These are phyloP conservation scores for Himalopsyche kuldschensis DNA, from an alignment of 2,888 invertebrate genomes.

Conservation along the genomic window DNA sequence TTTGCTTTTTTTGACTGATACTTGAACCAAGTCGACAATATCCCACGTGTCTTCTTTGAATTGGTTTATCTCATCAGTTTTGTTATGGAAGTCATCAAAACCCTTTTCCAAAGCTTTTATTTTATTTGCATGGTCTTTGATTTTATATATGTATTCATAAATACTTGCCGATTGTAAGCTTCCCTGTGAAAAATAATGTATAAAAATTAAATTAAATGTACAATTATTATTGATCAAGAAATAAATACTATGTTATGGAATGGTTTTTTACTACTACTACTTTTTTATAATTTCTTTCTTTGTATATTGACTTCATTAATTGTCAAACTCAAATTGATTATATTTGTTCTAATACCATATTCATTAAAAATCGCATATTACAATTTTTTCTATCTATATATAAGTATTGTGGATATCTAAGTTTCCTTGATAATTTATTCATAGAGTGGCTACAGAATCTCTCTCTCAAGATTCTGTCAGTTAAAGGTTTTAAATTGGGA, in stretches of 20 bases:
- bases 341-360: too few species aligned
- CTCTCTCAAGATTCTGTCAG: too few species aligned
- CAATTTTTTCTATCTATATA: too few species aligned
- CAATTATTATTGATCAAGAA: neutral
- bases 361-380: too few species aligned
- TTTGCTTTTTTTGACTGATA: constrained; percentile 54
- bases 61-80: constrained; percentile 53
- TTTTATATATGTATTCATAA: constrained; percentile 51
- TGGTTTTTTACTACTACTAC: too few species aligned
- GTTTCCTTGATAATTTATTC: too few species aligned
- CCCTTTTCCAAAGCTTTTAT: constrained; percentile 44
- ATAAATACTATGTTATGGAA: neutral
- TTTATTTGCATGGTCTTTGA: constrained; percentile 47
- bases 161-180: constrained; percentile 53
- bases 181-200: constrained; percentile 45
- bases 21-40: constrained; percentile 55
- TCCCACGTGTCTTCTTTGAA: constrained; percentile 55
- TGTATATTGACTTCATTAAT: too few species aligned
- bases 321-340: too few species aligned
- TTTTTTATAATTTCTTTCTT: too few species aligned
- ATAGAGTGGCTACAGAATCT: too few species aligned
- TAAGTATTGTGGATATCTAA: too few species aligned
- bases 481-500: too few species aligned
- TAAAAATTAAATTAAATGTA: neutral
- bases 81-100: constrained; percentile 49